A percentile compares a stretch with the other conserved stretches of the same genome.
These are phyloP conservation scores for Oreortyx pictus DNA, from an alignment of 2,797 vertebrate species.

Conservation along the genomic window DNA sequence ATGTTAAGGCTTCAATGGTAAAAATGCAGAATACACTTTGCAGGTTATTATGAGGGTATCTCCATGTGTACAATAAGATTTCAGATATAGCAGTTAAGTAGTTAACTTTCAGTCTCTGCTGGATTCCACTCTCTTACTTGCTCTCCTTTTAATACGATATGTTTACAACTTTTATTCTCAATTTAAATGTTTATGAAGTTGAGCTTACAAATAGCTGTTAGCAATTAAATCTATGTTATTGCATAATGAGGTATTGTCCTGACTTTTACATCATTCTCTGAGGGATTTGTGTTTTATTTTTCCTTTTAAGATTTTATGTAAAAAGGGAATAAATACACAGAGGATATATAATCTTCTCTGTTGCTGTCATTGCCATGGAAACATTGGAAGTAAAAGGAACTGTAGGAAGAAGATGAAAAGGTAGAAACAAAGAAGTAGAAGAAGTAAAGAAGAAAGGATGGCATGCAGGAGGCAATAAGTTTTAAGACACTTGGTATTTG, in stretches of 20 bases:
- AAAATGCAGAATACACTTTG: not conserved
- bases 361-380: constrained; percentile 66
- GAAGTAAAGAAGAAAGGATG: not conserved
- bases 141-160: not conserved
- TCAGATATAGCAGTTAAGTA: not conserved
- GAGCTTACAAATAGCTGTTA: constrained; percentile 36
- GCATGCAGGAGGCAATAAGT: not conserved
- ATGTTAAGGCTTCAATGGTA: not conserved
- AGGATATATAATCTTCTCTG: constrained; percentile 32
- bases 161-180: constrained; percentile 1
- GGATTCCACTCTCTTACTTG: not conserved
- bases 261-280: not conserved
- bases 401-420: constrained; percentile 50
- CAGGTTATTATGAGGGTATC: not conserved
- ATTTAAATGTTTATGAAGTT: constrained; percentile 18
- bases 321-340: constrained; percentile 12
- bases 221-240: not conserved
- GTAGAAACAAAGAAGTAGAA: constrained; percentile 13
- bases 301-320: not conserved
- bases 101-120: not conserved
- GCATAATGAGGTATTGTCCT: constrained; percentile 1
- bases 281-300: not conserved
- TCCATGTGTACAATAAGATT: not conserved
- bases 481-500: not conserved
- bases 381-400: constrained; percentile 48